phyloP scores from a whole-genome alignment of 1,140 invertebrate genomes.

The Adoxophyes honmai region DNA sequence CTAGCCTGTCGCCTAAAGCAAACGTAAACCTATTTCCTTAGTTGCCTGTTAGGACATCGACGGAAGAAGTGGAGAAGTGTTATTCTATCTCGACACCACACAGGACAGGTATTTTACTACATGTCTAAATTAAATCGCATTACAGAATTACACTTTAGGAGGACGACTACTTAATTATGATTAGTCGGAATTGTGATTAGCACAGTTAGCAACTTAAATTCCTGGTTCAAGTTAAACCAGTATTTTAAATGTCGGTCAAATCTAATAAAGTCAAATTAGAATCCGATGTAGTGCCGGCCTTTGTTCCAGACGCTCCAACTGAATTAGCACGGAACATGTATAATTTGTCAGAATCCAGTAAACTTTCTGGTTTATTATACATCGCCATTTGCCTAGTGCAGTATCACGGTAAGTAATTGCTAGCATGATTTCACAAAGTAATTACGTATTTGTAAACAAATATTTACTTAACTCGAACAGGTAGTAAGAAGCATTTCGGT shows the following conservation, averaged over 20 bases:
- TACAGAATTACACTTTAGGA: neutral
- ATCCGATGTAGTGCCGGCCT: constrained; percentile 34
- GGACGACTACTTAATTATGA: neutral
- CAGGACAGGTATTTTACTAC: too few species aligned
- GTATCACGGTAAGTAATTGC: neutral
- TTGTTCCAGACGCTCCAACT: constrained; percentile 25
- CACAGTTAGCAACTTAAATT: constrained; percentile 40
- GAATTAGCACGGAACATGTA: constrained; percentile 37
- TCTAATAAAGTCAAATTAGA: constrained; percentile 51
- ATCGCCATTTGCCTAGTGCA: neutral
- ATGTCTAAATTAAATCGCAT: constrained; percentile 17
- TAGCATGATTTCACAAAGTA: neutral
- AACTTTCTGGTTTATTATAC: constrained; percentile 35
- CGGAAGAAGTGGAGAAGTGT: too few species aligned
- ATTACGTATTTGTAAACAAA: neutral
- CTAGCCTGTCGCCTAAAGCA: too few species aligned
- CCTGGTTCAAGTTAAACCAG: constrained; percentile 33
- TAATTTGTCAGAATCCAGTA: constrained; percentile 34
- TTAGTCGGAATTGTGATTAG: neutral
- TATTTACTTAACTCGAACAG: neutral
- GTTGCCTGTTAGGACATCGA: too few species aligned
- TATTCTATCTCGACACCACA: too few species aligned
- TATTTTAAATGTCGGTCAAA: constrained; percentile 50
- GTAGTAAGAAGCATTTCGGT: neutral
- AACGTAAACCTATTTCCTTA: too few species aligned